Percentiles rank a stretch among this genome's conserved stretches.
These are phyloP conservation scores for Emydoidea blandingii DNA, from an alignment of 2,797 vertebrate genomes.

Conservation along the genomic window DNA sequence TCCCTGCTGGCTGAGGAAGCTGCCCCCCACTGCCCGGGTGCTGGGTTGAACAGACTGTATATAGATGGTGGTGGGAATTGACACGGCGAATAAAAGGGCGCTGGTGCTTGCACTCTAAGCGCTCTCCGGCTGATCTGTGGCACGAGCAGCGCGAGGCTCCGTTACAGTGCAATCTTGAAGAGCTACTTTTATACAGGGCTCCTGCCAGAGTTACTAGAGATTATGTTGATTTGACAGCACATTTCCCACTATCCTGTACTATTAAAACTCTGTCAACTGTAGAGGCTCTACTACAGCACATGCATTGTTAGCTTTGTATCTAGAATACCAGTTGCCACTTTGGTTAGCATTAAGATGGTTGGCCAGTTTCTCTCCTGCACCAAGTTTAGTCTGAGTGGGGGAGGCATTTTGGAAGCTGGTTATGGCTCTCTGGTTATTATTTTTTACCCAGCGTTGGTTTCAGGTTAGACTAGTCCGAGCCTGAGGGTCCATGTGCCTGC, in stretches of 20 bases:
- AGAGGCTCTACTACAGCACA: background rate
- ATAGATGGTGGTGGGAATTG: too few relatives aligned
- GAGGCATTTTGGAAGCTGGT: background rate
- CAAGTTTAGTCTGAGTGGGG: fast-evolving
- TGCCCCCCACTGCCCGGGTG: too few relatives aligned
- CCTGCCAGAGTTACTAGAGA: background rate
- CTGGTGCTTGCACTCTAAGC: too few relatives aligned
- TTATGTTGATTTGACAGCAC: background rate
- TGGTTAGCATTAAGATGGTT: fast-evolving
- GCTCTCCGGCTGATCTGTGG: too few relatives aligned
- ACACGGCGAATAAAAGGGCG: too few relatives aligned
- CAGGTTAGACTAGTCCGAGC: background rate
- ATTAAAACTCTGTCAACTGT: background rate
- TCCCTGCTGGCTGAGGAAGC: too few relatives aligned
- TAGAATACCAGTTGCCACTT: background rate
- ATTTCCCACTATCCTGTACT: background rate
- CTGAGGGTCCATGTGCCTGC: background rate
- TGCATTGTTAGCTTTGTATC: background rate
- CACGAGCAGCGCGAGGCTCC: too few relatives aligned
- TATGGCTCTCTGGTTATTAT: background rate
- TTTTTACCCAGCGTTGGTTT: background rate
- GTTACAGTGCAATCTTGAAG: too few relatives aligned
- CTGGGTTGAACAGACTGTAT: too few relatives aligned
- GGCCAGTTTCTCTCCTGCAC: background rate
- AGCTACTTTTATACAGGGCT: background rate